A percentile compares a stretch with the other conserved stretches of the same genome.
Evolutionary conservation across 2,113 vertebrate species (phyloP).

Genomic region (Clarias batrachus): DNA sequence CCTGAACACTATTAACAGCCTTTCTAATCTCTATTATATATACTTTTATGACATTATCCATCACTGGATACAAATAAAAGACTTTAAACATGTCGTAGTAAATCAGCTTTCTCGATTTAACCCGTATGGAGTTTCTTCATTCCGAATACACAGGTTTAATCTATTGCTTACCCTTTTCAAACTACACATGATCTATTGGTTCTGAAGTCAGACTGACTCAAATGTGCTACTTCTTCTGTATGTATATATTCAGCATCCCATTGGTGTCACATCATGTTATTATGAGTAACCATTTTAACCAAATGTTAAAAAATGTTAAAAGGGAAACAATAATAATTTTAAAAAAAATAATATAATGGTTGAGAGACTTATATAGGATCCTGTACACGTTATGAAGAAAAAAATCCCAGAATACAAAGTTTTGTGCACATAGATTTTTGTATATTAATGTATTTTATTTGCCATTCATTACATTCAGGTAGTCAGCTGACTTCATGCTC

Average conservation of each 20-base stretch:
- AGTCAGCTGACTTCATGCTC: too few relatives aligned
- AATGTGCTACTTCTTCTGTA: not conserved
- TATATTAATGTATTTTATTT: too few relatives aligned
- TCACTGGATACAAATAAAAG: not conserved
- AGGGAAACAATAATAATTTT: too few relatives aligned
- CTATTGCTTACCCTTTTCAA: not conserved
- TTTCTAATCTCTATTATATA: not conserved
- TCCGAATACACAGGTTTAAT: not conserved
- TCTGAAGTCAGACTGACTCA: not conserved
- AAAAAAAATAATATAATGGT: not conserved
- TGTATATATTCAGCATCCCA: not conserved
- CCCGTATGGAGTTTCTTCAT: not conserved
- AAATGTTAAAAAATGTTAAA: not conserved
- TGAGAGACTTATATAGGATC: not conserved
- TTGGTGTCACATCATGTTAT: not conserved
- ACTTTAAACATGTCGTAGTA: not conserved
- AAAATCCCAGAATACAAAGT: too few relatives aligned
- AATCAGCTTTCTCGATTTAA: not conserved
- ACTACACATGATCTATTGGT: not conserved
- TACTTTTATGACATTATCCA: not conserved
- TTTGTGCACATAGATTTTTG: too few relatives aligned
- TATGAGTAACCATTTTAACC: too few relatives aligned
- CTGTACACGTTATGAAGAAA: too few relatives aligned
- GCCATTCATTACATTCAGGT: too few relatives aligned
- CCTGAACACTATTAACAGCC: slow-evolving; percentile 12